Percentiles rank a stretch among this genome's conserved stretches.
phyloP scores from a whole-genome alignment of 1,140 invertebrate species.

The Diorhabda elongata region DNA sequence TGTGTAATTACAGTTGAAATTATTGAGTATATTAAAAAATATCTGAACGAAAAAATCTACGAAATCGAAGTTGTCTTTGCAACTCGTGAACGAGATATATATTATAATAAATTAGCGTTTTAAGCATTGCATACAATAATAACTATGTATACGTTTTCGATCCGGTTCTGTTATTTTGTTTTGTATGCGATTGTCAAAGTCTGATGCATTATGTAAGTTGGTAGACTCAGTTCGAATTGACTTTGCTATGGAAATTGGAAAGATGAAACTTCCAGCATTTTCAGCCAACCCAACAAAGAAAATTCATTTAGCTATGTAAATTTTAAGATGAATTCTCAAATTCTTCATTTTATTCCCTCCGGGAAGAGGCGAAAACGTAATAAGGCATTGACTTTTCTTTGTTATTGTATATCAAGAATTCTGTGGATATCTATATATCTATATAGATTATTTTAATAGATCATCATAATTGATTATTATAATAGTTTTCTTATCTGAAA shows the following conservation, averaged over 20 bases:
- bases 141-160: neutral
- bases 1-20: no score
- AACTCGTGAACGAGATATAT: no score
- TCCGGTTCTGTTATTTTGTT: neutral
- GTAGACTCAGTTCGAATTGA: conserved; percentile 20
- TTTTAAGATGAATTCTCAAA: neutral
- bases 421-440: no score
- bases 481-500: no score
- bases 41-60: no score
- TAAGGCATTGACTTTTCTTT: neutral
- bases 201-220: conserved; percentile 27
- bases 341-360: neutral
- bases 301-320: conserved; percentile 1
- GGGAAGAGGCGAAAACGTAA: neutral
- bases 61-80: no score
- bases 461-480: no score
- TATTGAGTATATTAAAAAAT: no score
- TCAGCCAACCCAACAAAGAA: neutral
- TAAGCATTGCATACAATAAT: no score
- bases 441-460: no score
- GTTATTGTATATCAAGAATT: no score
- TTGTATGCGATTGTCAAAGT: conserved; percentile 24
- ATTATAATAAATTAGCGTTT: no score
- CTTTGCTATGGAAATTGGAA: conserved; percentile 22
- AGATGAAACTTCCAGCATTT: conserved; percentile 13